Conservation (phyloP, 2,888 invertebrate species). For the Chymomyza fuscimana region DNA sequence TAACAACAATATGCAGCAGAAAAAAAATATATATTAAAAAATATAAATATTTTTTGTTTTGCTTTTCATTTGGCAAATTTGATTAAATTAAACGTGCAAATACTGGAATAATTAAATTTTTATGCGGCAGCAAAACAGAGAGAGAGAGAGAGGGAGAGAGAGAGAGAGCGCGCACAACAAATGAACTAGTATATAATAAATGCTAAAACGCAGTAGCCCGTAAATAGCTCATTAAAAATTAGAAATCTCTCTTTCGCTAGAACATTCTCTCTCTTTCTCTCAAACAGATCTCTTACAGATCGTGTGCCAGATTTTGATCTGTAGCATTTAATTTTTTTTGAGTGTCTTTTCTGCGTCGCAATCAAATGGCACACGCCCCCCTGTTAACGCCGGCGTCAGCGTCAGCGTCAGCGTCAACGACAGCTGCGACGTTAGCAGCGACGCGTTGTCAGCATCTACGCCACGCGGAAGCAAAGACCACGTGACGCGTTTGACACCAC, state of each 20-base stretch:
- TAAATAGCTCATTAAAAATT: not conserved
- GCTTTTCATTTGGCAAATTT: conserved; percentile 5
- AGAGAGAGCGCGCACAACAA: not conserved
- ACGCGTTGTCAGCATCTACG: not conserved
- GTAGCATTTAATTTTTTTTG: not conserved
- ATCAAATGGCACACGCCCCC: conserved; percentile 2
- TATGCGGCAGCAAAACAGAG: not conserved
- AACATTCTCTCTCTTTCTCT: not conserved
- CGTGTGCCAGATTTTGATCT: not conserved
- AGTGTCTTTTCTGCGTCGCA: not conserved
- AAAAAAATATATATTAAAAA: not conserved
- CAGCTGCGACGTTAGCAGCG: not conserved
- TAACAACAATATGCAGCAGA: not conserved
- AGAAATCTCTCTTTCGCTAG: not conserved
- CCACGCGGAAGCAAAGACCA: not conserved
- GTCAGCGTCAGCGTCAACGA: not conserved
- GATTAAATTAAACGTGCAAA: conserved; percentile 17
- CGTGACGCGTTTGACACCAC: not conserved
- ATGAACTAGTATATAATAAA: not conserved
- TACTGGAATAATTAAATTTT: conserved; percentile 11
- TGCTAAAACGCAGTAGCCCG: not conserved
- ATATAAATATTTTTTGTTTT: conserved; percentile 5
- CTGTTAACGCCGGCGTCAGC: not conserved
- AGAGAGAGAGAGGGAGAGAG: not conserved
- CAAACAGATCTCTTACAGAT: not conserved